Percentiles rank a stretch among this genome's conserved stretches.
These are phyloP conservation scores for Heterodera schachtii DNA, from an alignment of 1,140 invertebrate genomes.

Conservation along the genomic window DNA sequence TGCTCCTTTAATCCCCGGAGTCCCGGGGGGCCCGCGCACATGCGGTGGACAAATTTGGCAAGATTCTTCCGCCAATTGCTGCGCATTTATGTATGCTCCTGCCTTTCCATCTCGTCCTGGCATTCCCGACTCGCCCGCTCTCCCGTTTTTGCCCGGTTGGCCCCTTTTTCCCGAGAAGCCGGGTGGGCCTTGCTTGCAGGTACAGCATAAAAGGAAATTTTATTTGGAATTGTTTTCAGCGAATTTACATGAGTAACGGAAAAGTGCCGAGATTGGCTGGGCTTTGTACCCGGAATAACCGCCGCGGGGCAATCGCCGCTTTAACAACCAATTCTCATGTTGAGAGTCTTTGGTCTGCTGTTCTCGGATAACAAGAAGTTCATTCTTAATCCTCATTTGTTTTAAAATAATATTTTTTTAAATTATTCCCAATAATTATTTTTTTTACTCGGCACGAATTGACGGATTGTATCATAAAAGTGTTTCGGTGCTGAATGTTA, in stretches of 20 bases:
- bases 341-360: neutral
- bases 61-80: conserved; percentile 23
- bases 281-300: neutral
- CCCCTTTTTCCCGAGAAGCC: neutral
- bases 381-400: neutral
- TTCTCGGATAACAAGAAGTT: conserved; percentile 15
- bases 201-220: conserved; percentile 5
- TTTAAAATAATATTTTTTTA: neutral
- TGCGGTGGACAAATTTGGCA: conserved; percentile 34
- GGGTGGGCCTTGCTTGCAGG: conserved; percentile 5
- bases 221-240: neutral
- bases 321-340: conserved; percentile 23
- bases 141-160: neutral
- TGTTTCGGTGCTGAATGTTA: conserved; percentile 17
- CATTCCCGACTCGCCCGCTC: neutral
- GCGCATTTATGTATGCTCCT: conserved; percentile 26
- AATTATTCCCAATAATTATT: neutral
- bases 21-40: conserved; percentile 29
- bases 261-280: neutral
- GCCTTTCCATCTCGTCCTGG: conserved; percentile 25
- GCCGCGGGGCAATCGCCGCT: neutral
- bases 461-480: conserved; percentile 25
- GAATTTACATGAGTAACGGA: conserved; percentile 6
- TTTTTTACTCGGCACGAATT: conserved; percentile 4
- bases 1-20: conserved; percentile 21